These are phyloP conservation scores for Phengaris arion DNA, from an alignment of 2,888 invertebrate genomes.

Conservation along the genomic window DNA sequence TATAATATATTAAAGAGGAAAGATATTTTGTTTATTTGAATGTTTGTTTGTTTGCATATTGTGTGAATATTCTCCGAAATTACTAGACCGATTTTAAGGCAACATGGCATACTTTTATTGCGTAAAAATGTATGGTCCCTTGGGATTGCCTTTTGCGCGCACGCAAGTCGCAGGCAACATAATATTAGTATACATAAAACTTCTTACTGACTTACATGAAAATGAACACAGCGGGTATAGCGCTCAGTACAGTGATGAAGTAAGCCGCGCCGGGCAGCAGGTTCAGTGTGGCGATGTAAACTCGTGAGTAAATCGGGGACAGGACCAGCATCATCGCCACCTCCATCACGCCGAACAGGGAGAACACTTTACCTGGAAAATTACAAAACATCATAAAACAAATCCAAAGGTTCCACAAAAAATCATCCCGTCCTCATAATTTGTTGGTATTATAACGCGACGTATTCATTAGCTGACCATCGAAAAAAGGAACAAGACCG, in stretches of 20 bases:
- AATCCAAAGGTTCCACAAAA: no score
- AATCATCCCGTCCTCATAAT: no score
- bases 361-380: slow-evolving; percentile 9
- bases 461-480: neutral
- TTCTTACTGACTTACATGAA: neutral
- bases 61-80: no score
- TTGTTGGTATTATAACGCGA: no score
- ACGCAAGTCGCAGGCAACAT: no score
- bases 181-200: neutral
- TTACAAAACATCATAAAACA: neutral
- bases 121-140: no score
- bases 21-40: no score
- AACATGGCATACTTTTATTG: no score
- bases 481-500: neutral
- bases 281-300: neutral
- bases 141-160: no score
- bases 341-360: neutral
- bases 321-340: neutral
- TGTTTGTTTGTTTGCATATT: no score
- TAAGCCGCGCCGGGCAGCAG: neutral
- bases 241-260: neutral
- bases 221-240: neutral
- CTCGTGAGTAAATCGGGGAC: neutral
- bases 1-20: no score
- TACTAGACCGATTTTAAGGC: no score